These are phyloP conservation scores for Hirtodrosophila trivittata DNA, from an alignment of 2,888 invertebrate species.

Conservation along the genomic window DNA sequence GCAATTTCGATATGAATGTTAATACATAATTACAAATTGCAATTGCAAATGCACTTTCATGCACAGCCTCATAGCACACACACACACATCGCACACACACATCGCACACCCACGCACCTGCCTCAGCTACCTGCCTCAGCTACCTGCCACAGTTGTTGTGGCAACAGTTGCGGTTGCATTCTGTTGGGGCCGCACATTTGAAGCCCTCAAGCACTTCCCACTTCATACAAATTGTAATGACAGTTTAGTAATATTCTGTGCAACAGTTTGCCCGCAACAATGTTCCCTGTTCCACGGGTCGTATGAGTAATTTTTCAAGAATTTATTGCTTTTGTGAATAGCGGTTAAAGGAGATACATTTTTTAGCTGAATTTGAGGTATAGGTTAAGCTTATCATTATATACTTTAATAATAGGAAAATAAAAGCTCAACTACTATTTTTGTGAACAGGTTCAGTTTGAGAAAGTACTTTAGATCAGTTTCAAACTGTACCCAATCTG, in stretches of 20 bases:
- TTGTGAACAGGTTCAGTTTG: too few species aligned
- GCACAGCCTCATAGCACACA: neutral
- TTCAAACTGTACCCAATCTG: too few species aligned
- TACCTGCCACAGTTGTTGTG: slow-evolving; percentile 22
- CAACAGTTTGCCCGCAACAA: slow-evolving; percentile 23
- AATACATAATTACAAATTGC: slow-evolving; percentile 63
- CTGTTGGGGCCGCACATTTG: slow-evolving; percentile 4
- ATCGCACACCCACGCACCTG: neutral
- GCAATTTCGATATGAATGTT: slow-evolving; percentile 57
- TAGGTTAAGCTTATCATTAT: too few species aligned
- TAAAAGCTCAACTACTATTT: too few species aligned
- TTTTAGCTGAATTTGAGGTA: too few species aligned
- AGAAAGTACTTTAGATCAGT: too few species aligned
- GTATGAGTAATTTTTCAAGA: slow-evolving; percentile 41
- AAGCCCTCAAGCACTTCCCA: slow-evolving; percentile 26
- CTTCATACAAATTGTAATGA: slow-evolving; percentile 26
- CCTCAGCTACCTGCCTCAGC: neutral
- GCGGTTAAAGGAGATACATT: too few species aligned
- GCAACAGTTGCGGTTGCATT: slow-evolving; percentile 23
- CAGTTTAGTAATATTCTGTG: slow-evolving; percentile 44
- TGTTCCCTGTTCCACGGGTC: slow-evolving; percentile 14
- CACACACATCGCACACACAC: neutral
- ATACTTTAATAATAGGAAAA: too few species aligned
- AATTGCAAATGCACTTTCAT: slow-evolving; percentile 31
- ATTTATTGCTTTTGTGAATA: slow-evolving; percentile 2